Evolutionary conservation across 1,140 invertebrate genomes (phyloP), one percentile per base, ranked within the genome.

Genomic region (Heliothis virescens): DNA sequence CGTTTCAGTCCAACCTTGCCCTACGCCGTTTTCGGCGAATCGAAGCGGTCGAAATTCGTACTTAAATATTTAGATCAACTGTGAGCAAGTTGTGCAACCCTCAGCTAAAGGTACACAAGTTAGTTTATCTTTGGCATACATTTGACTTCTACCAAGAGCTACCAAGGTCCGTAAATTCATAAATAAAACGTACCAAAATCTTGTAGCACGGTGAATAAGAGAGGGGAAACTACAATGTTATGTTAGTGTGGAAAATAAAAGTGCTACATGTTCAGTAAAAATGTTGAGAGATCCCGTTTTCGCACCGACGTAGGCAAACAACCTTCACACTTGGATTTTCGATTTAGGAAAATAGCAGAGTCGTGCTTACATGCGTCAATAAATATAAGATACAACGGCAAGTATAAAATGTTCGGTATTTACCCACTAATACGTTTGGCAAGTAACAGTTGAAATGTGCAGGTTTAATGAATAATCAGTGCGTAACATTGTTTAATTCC

Each of bases 41-140:
- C 60, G 34, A 34, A 34, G 21, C 5, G 21, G 18, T 34, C 59
- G 12, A 75, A 75, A 75, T 50, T 76, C 48, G 57, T 76, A 76
- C 18, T 76, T 76, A 65, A 72, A 76, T 65, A 76, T 76, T 76
- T 52, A 76, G 57, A 65, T 13, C 50, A 53, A 76, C 48, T 29
- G 74, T 63, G 47, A 76, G 57, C 26, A 76, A 76, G 18, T 76
- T 76, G 21, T n/a, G 60, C 13, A 62, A 62, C 65, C 67, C 67
- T 57, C 41, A 60, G 55, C 26, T 53, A 76, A 26, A 76, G 60
- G 74, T 76, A 76, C 59, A 76, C 74, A 76, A 76, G 77, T 62
- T 72, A 62, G 77, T 79, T 79, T 79, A 79, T 79, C 53, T 72
- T 79, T 48, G 77, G 77, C 77, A 72, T 76, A 76, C 60, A 63